Evolutionary conservation across 1,140 invertebrate species (phyloP), one percentile per base, ranked within the genome.

Genomic region (Drosophila carrolli): DNA sequence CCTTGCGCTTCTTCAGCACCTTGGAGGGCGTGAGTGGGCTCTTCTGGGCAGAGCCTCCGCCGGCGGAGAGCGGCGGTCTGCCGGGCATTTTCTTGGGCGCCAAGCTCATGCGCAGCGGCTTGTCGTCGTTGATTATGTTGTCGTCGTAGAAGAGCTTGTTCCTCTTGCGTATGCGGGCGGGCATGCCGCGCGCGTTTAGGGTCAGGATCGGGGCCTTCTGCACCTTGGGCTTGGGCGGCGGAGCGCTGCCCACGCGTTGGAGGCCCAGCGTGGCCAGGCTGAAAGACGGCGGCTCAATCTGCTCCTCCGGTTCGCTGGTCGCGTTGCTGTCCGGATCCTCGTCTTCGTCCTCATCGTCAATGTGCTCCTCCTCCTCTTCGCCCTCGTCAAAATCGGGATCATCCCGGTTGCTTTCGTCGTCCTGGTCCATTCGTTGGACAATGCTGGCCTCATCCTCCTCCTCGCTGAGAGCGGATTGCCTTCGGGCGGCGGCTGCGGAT

Each of bases 91-190:
- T 94, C 27, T 93, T 91, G 3, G 93, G 92, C 19, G 93, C 93
- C 54, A 93, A 90, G 27, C 90, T 86, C 79, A 94, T 95, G 61
- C 95, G 93, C 46, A 95, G 94, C 78, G 96, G 96, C 63, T 94
- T 95, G 84, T 95, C 96, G 50, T 94, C 94, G 93, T 97, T 98
- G 41, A 98, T 96, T 85, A 98, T 95, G 90, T 98, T 96, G 93
- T 98, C 97, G 93, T 98, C 97, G 93, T 96, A 98, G 92, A 98
- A 98, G 48, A 98, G 93, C 84, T 95, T 95, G 92, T 98, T 98
- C 88, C 97, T 97, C 92, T 98, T 98, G 54, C 97, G 94, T 59
- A 98, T 97, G 68, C 97, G 94, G 3, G 96, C 96, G 53, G 97
- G 97, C 96, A 97, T 97, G 48, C 97, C 97, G 91, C 97, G 94